phyloP scores from a whole-genome alignment of 2,113 vertebrate species.

The Mustela nigripes region DNA sequence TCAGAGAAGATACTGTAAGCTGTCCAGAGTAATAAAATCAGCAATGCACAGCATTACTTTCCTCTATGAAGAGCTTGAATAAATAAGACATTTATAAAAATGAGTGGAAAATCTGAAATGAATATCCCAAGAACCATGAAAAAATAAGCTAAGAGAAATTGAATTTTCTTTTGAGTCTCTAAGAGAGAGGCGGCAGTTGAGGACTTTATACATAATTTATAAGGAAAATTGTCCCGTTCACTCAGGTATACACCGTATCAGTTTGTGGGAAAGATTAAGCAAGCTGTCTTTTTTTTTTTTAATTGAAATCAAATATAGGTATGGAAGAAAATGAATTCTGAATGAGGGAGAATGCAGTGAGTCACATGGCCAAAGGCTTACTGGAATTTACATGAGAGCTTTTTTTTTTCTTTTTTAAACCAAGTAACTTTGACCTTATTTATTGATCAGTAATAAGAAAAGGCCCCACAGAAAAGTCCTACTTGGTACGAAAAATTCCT shows the following conservation, averaged over 20 bases:
- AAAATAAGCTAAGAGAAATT: conserved; percentile 89
- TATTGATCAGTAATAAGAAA: conserved; percentile 67
- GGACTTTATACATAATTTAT: conserved; percentile 91
- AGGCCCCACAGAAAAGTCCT: background rate
- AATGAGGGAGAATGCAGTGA: conserved; percentile 64
- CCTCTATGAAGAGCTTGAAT: conserved; percentile 88
- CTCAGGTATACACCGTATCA: conserved; percentile 88
- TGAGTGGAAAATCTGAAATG: conserved; percentile 89
- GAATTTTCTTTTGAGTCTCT: conserved; percentile 88
- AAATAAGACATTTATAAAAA: conserved; percentile 91
- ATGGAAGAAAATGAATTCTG: conserved; percentile 85
- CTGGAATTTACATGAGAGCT: conserved; percentile 65
- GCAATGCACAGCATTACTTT: conserved; percentile 88
- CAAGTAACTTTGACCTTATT: conserved; percentile 80
- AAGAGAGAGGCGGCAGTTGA: conserved; percentile 81
- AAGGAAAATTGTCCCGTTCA: conserved; percentile 89
- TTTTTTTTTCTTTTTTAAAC: conserved; percentile 67
- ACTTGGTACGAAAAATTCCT: background rate
- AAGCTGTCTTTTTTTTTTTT: conserved; percentile 88
- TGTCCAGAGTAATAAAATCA: conserved; percentile 90
- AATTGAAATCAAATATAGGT: conserved; percentile 90
- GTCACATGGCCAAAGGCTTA: conserved; percentile 76
- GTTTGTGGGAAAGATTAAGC: conserved; percentile 89
- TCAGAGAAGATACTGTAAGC: conserved; percentile 87
- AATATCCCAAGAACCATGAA: conserved; percentile 90